Conservation (phyloP, 2,797 vertebrate genomes). For the Dallia pectoralis region DNA sequence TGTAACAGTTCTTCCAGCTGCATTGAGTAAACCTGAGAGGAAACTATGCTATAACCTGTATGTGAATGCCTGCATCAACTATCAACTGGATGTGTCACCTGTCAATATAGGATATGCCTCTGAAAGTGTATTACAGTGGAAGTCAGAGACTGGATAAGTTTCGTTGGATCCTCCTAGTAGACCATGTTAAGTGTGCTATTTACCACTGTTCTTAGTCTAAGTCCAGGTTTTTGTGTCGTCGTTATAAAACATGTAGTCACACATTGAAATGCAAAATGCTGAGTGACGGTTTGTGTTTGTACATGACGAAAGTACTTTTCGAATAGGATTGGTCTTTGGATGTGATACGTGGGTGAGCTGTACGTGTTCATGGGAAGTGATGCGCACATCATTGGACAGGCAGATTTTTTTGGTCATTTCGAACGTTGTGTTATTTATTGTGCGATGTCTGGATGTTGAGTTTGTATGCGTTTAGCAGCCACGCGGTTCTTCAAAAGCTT, state of each 20-base stretch:
- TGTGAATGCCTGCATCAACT: constrained; percentile 14
- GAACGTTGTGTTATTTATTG: background rate
- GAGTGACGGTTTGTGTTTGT: constrained; percentile 20
- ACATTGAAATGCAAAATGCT: background rate
- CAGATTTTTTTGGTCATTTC: background rate
- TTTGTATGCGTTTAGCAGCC: background rate
- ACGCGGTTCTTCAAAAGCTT: background rate
- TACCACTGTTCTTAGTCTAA: background rate
- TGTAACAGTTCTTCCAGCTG: background rate
- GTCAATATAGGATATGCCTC: constrained; percentile 38
- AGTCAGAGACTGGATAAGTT: constrained; percentile 32
- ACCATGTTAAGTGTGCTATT: background rate
- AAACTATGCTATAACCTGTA: background rate
- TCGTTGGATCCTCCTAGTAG: constrained; percentile 19
- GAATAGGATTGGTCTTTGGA: constrained; percentile 10
- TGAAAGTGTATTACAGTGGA: constrained; percentile 50
- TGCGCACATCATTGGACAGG: background rate
- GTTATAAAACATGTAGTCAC: background rate
- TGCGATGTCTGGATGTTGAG: background rate
- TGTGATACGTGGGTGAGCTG: background rate
- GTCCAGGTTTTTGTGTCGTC: background rate
- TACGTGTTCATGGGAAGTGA: background rate
- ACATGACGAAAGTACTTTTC: constrained; percentile 15
- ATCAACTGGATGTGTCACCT: constrained; percentile 32
- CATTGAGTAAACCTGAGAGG: background rate